Conservation (phyloP, 2,797 vertebrate genomes). For the Sebastes steindachneri region DNA sequence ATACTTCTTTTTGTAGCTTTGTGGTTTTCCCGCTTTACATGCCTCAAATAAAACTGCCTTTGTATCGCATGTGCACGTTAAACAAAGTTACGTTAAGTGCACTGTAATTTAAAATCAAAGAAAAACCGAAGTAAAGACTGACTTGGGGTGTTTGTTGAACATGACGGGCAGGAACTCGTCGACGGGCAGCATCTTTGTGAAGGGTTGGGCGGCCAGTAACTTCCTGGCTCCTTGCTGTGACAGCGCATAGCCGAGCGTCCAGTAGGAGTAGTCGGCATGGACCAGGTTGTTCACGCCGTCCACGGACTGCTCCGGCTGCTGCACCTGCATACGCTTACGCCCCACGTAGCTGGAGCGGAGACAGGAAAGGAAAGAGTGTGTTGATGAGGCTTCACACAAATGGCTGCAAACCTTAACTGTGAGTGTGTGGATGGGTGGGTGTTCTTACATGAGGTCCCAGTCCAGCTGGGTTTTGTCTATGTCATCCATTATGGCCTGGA, state of each 20-base stretch:
- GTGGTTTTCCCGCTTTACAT: background rate
- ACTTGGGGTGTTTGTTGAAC: conserved; percentile 88
- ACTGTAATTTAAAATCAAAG: background rate
- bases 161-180: conserved; percentile 87
- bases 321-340: conserved; percentile 87
- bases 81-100: background rate
- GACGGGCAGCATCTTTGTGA: conserved; percentile 83
- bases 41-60: background rate
- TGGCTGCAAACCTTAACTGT: background rate
- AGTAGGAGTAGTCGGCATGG: conserved; percentile 86
- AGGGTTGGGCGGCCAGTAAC: conserved; percentile 75
- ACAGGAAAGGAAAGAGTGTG: background rate
- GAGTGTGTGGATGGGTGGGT: background rate
- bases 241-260: conserved; percentile 85
- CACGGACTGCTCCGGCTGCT: conserved; percentile 82
- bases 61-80: background rate
- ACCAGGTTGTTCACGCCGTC: conserved; percentile 84
- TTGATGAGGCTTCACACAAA: background rate
- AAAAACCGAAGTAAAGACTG: conserved; percentile 36
- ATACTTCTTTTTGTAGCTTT: background rate
- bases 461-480: conserved; percentile 86
- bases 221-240: conserved; percentile 83
- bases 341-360: conserved; percentile 80
- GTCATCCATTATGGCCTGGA: conserved; percentile 90
- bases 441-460: conserved; percentile 97